Evolutionary conservation across 2,113 vertebrate species (phyloP), one percentile per base, ranked within the genome.

Genomic region (Phyllostomus discolor): DNA sequence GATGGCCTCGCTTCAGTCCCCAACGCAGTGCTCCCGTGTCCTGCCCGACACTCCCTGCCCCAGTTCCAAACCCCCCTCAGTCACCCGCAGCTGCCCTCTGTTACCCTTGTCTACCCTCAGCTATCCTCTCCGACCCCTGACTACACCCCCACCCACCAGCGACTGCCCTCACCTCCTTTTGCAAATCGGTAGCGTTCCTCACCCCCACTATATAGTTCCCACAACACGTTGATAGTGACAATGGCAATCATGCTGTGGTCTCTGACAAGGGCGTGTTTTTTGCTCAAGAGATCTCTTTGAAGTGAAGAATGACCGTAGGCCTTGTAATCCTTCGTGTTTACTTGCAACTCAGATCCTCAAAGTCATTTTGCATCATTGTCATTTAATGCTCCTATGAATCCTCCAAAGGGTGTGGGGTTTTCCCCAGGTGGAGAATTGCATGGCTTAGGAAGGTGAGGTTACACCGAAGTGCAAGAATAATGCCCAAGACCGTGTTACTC

Each of bases 21-120:
- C 22, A 2, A 54, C 0, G 3, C 4, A 0, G 2, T 10, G 41
- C 24, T 85, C 38, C 78, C 43, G 8, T 50, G 19, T 50, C 50
- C 4, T 54, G 20, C 4, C 3, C 4, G 26, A 46, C 38, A 3
- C 5, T 31, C 2, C 43, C 33, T n/a, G 12, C 0, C 33, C 0
- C 31, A 38, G 22, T 85, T 48, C 57, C 14, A 54, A 79, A 46
- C 0, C 5, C 66, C 7, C 43, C n/a, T 76, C 15, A 2, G 9
- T 35, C 31, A 31, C 31, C 22, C 17, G 66, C 6, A 19, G 31
- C 7, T 10, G 26, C 22, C 43, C 31, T 33, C 26, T 11, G 1
- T 10, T 0, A 28, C 26, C 35, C 6, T 31, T 14, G 10, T 17
- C 10, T n/a, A 4, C 1, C 8, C 4, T 50, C 64, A 9, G 12